A percentile compares a stretch with the other conserved stretches of the same genome.
Evolutionary conservation across 2,888 invertebrate genomes (phyloP).

Genomic region (Fragum fragum): DNA sequence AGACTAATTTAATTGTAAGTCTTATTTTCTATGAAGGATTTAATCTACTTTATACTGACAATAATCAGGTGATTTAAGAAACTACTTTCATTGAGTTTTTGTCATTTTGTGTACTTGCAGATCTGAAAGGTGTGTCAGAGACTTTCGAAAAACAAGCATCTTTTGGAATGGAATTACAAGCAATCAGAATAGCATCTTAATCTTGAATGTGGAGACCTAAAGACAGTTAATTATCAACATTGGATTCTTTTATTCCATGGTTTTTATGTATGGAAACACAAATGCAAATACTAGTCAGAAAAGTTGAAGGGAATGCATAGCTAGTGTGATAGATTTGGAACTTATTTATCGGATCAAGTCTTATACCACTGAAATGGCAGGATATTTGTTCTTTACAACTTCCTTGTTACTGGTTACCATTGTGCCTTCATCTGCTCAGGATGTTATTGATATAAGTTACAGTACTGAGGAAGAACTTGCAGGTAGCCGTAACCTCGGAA

Average conservation of each 20-base stretch:
- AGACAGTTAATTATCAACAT: background rate
- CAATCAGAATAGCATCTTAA: no score
- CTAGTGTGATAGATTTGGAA: no score
- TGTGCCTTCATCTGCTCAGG: conserved; percentile 8
- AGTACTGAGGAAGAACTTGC: conserved; percentile 47
- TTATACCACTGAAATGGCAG: background rate
- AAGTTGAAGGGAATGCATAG: background rate
- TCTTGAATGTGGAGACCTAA: no score
- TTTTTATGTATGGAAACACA: no score
- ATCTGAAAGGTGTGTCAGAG: background rate
- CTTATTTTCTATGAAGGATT: background rate
- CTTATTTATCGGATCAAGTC: no score
- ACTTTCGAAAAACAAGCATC: background rate
- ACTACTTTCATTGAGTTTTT: conserved; percentile 2
- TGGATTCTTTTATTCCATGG: background rate
- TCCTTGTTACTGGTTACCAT: background rate
- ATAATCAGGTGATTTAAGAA: conserved; percentile 12
- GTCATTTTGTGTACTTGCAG: conserved; percentile 19
- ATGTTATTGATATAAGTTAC: background rate
- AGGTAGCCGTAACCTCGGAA: conserved; percentile 42
- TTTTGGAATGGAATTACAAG: background rate
- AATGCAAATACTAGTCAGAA: background rate
- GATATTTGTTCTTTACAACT: background rate
- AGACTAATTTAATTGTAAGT: no score
- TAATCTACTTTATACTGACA: background rate